Evolutionary conservation across 2,888 invertebrate genomes (phyloP).

Genomic region (Noctua pronuba): DNA sequence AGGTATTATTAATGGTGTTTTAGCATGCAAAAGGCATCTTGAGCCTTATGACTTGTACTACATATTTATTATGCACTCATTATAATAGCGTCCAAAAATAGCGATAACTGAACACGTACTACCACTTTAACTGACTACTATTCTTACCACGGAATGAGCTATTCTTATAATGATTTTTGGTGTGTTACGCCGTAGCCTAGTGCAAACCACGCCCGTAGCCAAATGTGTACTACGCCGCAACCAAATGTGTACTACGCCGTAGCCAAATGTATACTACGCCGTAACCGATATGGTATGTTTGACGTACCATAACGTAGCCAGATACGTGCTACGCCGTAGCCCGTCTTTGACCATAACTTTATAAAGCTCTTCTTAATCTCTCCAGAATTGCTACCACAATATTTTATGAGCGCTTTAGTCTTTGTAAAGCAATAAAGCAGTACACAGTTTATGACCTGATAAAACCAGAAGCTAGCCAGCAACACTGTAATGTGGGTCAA

Average conservation of each 20-base stretch:
- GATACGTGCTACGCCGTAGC: neutral
- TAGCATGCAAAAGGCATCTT: neutral
- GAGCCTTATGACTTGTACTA: no score
- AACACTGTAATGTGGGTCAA: constrained; percentile 41
- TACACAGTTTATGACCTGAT: constrained; percentile 38
- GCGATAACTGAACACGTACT: neutral
- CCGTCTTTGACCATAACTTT: constrained; percentile 11
- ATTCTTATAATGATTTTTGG: neutral
- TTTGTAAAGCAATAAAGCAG: constrained; percentile 41
- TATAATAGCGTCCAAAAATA: neutral
- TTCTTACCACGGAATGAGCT: neutral
- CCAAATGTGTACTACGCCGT: neutral
- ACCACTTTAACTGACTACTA: neutral
- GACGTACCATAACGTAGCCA: no score
- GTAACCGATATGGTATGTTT: neutral
- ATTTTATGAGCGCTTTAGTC: constrained; percentile 45
- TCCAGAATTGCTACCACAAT: constrained; percentile 19
- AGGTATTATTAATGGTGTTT: neutral
- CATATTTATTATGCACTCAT: no score
- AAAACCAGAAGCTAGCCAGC: constrained; percentile 35
- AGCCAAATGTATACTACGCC: neutral
- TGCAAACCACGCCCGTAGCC: neutral
- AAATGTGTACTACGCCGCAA: neutral
- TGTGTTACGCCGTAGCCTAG: neutral
- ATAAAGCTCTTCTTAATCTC: constrained; percentile 23